Evolutionary conservation across 1,140 invertebrate species (phyloP), one percentile per base, ranked within the genome.

Genomic region (Ephestia elutella): DNA sequence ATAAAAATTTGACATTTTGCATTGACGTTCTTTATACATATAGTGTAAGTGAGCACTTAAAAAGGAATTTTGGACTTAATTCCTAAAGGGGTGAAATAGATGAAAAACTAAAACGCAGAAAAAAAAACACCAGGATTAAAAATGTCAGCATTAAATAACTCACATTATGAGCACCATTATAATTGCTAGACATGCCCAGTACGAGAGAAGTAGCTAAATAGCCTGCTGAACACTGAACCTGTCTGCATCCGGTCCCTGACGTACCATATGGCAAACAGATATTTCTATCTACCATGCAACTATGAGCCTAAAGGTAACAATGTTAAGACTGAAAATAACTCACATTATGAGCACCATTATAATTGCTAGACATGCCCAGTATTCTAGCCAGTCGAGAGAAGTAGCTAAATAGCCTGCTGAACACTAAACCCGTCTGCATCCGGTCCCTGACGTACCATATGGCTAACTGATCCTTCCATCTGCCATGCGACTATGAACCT

Each of bases 131-230:
- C n/a, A n/a, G n/a, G n/a, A n/a, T n/a, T 28, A 28, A 28, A 5
- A 28, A 19, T 17, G 4, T 20, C 8, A 28, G 8, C 3, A 28
- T 8, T 57, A 56, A 11, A 55, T 48, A 13, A 78, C 80, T 83
- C 21, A 86, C 82, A 69, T 86, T 86, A 68, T 87, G 82, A 51
- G 96, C 95, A n/a, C 97, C 98, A 91, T 99, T 99, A 73, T 99
- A 98, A 87, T 99, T 99, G 80, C 96, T 99, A 81, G 99, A 99
- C 0, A 99, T 99, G 82, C 99, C 99, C 56, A 99, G 83, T 82
- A 99, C 96, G 30, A 99, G 93, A 91, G 84, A 99, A 99, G 71
- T 92, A 94, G 84, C 99, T 97, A n/a, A n/a, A n/a, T n/a, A n/a
- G n/a, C 78, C 94, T 94, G 76, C 93, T 98, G n/a, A 99, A 99